A percentile compares a stretch with the other conserved stretches of the same genome.
These are phyloP conservation scores for Sinocyclocheilus grahami DNA, from an alignment of 2,113 vertebrate species.

Conservation along the genomic window DNA sequence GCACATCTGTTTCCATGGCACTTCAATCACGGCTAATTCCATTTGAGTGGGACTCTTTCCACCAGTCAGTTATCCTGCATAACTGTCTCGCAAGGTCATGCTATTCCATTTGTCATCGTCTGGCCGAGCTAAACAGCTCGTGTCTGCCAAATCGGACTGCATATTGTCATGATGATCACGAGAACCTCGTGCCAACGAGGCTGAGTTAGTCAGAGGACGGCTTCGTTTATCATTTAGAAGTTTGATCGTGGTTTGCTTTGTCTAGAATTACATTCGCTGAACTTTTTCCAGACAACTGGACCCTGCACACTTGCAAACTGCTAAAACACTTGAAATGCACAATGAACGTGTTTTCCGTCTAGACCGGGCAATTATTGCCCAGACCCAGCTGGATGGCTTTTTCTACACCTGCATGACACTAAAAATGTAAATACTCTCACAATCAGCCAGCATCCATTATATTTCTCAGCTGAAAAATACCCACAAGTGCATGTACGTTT, in stretches of 20 bases:
- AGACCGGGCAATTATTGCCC: not conserved
- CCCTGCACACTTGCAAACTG: not conserved
- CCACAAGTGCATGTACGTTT: not conserved
- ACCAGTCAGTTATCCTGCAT: slow-evolving; percentile 42
- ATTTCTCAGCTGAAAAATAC: not conserved
- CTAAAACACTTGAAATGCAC: not conserved
- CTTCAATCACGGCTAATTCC: slow-evolving; percentile 43
- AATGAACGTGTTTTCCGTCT: not conserved
- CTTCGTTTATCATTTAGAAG: not conserved
- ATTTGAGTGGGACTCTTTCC: slow-evolving; percentile 29
- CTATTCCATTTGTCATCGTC: slow-evolving; percentile 47
- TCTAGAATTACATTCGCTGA: not conserved
- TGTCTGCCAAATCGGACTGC: slow-evolving; percentile 44
- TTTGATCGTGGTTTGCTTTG: not conserved
- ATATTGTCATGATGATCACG: slow-evolving; percentile 49
- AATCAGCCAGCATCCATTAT: not conserved
- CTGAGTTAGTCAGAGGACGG: slow-evolving; percentile 31
- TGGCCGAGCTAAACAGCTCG: slow-evolving; percentile 39
- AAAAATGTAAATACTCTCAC: not conserved
- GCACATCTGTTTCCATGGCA: slow-evolving; percentile 39
- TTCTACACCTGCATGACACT: not conserved
- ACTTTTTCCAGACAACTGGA: not conserved
- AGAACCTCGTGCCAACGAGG: slow-evolving; percentile 29
- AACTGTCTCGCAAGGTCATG: slow-evolving; percentile 49
- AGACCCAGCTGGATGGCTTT: not conserved